Conservation (phyloP, 1,140 invertebrate genomes). For the Drosophila ohnishii region DNA sequence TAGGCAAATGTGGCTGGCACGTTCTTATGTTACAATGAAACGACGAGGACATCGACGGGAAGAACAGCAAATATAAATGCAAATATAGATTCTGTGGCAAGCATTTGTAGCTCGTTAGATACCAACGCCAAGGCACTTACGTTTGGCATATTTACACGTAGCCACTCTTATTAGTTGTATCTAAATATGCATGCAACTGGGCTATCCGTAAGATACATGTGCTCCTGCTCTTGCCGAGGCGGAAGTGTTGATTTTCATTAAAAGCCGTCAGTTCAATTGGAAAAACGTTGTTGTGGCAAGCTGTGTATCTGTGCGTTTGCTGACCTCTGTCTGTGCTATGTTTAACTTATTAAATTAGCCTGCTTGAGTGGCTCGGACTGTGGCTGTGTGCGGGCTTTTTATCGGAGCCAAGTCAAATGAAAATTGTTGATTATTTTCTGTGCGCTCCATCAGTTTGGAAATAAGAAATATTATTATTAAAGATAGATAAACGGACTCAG, state of each 20-base stretch:
- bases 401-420: conserved; percentile 63
- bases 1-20: conserved; percentile 63
- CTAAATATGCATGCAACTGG: conserved; percentile 9
- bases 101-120: conserved; percentile 75
- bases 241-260: conserved; percentile 71
- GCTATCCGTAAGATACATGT: conserved; percentile 11
- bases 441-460: conserved; percentile 38
- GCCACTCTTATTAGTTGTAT: conserved; percentile 45
- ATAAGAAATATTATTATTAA: conserved; percentile 31
- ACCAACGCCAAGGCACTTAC: conserved; percentile 27
- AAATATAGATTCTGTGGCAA: conserved; percentile 75
- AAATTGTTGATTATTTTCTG: conserved; percentile 64
- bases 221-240: conserved; percentile 31
- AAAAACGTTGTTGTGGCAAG: conserved; percentile 58
- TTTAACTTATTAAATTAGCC: conserved; percentile 74
- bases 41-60: conserved; percentile 34
- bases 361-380: conserved; percentile 53
- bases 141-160: conserved; percentile 38
- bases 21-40: conserved; percentile 64
- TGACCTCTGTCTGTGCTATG: conserved; percentile 10
- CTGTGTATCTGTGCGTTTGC: conserved; percentile 13
- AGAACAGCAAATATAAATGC: conserved; percentile 71
- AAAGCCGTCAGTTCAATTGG: conserved; percentile 63
- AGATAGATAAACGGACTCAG: background rate
- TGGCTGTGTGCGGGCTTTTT: conserved; percentile 23